Evolutionary conservation across 2,888 invertebrate genomes (phyloP).

Genomic region (Mesochorus sp.): DNA sequence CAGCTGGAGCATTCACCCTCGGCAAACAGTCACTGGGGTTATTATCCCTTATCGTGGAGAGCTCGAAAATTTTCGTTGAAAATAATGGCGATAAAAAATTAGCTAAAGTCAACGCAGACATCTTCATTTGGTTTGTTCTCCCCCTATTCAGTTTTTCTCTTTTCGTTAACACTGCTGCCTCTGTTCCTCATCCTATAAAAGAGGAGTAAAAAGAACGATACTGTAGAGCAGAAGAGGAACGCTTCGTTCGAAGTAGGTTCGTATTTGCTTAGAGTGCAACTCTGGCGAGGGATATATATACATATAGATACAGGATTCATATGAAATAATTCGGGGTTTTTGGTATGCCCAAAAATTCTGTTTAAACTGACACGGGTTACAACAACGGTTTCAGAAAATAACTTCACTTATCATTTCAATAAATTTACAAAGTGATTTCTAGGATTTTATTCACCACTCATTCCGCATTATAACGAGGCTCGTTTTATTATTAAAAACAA

Average conservation of each 20-base stretch:
- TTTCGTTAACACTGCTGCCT: constrained; percentile 8
- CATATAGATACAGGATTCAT: too few species aligned
- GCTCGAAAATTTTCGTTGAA: constrained; percentile 37
- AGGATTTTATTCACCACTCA: too few species aligned
- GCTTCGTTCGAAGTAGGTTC: constrained; percentile 72
- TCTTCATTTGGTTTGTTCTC: constrained; percentile 62
- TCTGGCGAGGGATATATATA: too few species aligned
- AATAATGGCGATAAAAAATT: constrained; percentile 60
- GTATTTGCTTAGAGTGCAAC: constrained; percentile 70
- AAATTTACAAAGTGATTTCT: too few species aligned
- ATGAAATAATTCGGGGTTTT: too few species aligned
- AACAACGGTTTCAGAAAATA: too few species aligned
- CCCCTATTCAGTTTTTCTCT: constrained; percentile 13
- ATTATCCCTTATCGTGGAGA: constrained; percentile 26
- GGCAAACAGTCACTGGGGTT: constrained; percentile 25
- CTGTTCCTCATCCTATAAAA: constrained; percentile 24
- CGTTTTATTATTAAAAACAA: constrained; percentile 53
- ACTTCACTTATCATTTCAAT: too few species aligned
- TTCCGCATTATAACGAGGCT: neutral
- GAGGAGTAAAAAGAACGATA: neutral
- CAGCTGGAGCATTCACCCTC: too few species aligned
- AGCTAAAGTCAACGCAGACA: constrained; percentile 66
- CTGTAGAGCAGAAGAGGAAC: constrained; percentile 61
- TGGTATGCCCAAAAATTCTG: too few species aligned
- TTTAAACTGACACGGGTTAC: too few species aligned